phyloP scores from a whole-genome alignment of 2,113 vertebrate genomes.

The Bubalus kerabau region DNA sequence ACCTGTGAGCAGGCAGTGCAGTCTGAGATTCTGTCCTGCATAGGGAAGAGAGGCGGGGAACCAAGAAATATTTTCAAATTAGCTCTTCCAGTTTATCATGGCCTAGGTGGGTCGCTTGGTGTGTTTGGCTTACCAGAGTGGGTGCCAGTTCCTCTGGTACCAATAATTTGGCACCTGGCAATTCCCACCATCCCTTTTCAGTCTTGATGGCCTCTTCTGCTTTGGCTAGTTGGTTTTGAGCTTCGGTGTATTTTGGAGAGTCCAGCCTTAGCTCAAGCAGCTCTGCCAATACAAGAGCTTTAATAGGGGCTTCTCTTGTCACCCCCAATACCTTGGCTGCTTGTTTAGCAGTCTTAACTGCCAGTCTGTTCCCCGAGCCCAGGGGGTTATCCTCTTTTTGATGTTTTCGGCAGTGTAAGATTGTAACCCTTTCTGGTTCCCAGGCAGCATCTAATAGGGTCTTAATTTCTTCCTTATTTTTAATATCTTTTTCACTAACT shows the following conservation, averaged over 20 bases:
- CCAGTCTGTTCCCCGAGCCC: not conserved
- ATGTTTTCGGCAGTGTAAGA: not conserved
- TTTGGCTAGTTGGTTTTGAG: not conserved
- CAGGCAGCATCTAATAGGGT: not conserved
- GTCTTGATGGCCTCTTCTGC: not conserved
- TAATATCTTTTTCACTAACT: not conserved
- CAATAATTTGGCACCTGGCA: not conserved
- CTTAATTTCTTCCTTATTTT: not conserved
- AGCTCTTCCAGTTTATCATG: not conserved
- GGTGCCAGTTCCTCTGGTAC: rapidly evolving
- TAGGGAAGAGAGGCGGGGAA: not conserved
- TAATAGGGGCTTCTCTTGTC: not conserved
- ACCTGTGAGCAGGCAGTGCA: not conserved
- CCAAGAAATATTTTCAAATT: not conserved
- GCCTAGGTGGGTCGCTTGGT: not conserved
- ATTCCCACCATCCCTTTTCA: not conserved
- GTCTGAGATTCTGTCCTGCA: not conserved
- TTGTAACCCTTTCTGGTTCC: rapidly evolving
- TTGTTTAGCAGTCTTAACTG: not conserved
- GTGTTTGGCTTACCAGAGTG: not conserved
- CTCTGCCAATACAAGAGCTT: not conserved
- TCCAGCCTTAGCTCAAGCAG: not conserved
- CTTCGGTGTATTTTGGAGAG: not conserved
- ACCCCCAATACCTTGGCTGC: not conserved
- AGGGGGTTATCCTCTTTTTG: not conserved